These are phyloP conservation scores for Clamator glandarius DNA, from an alignment of 2,797 vertebrate species.

Conservation along the genomic window DNA sequence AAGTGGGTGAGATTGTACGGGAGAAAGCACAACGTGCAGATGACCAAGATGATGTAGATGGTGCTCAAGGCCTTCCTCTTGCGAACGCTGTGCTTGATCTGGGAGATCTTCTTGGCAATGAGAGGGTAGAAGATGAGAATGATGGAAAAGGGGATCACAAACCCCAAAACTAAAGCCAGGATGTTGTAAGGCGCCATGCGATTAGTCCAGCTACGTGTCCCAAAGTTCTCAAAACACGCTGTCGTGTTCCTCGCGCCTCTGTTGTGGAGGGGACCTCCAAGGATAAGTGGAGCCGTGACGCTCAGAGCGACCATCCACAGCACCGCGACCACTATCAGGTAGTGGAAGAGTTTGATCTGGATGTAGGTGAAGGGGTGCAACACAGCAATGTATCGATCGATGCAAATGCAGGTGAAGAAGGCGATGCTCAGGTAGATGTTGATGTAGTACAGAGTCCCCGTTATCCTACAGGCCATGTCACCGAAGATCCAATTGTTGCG, in stretches of 20 bases:
- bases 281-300: slow-evolving; percentile 61
- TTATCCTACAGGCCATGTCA: slow-evolving; percentile 73
- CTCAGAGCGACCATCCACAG: slow-evolving; percentile 71
- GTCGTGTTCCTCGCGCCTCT: rapidly evolving
- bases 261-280: slow-evolving; percentile 74
- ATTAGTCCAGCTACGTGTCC: slow-evolving; percentile 54
- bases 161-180: slow-evolving; percentile 78
- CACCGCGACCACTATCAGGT: not conserved
- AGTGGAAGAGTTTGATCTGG: slow-evolving; percentile 45
- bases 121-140: slow-evolving; percentile 80
- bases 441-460: slow-evolving; percentile 76
- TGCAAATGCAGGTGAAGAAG: slow-evolving; percentile 84
- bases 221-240: slow-evolving; percentile 82
- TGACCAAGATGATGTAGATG: slow-evolving; percentile 77
- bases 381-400: slow-evolving; percentile 84
- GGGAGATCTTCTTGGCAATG: slow-evolving; percentile 68
- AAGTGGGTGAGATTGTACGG: slow-evolving; percentile 83
- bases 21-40: slow-evolving; percentile 85
- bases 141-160: slow-evolving; percentile 76
- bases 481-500: slow-evolving; percentile 83
- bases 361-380: slow-evolving; percentile 81
- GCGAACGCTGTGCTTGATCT: slow-evolving; percentile 41
- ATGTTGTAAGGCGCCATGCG: slow-evolving; percentile 70
- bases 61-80: slow-evolving; percentile 72
- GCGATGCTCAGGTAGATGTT: slow-evolving; percentile 84